Percentiles rank a stretch among this genome's conserved stretches.
These are phyloP conservation scores for Invenusta paracnida DNA, from an alignment of 2,888 invertebrate genomes.

Conservation along the genomic window DNA sequence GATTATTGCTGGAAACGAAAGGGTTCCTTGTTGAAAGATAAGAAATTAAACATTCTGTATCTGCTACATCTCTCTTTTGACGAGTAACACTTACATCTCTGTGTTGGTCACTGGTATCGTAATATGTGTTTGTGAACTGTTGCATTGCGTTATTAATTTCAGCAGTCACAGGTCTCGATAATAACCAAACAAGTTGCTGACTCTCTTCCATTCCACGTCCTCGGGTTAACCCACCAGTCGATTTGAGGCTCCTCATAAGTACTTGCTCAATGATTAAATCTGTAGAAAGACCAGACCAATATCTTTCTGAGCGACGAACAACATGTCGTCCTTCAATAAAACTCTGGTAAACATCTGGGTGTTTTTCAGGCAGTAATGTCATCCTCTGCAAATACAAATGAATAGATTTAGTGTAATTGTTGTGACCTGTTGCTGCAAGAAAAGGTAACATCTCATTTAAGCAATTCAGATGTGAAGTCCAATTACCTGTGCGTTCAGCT, in stretches of 20 bases:
- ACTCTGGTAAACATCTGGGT: conserved; percentile 46
- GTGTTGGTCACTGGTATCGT: conserved; percentile 45
- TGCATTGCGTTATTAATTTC: conserved; percentile 43
- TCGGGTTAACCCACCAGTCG: conserved; percentile 48
- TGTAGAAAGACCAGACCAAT: conserved; percentile 49
- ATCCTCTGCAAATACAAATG: conserved; percentile 49
- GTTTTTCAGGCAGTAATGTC: conserved; percentile 46
- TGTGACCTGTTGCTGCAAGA: conserved; percentile 48
- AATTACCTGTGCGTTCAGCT: conserved; percentile 41
- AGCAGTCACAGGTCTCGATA: not conserved
- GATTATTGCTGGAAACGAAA: not conserved
- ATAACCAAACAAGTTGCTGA: conserved; percentile 47
- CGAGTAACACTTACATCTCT: not conserved
- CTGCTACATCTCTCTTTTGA: not conserved
- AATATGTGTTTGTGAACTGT: conserved; percentile 29
- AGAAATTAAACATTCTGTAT: not conserved
- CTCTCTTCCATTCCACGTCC: conserved; percentile 47
- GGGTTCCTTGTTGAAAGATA: not conserved
- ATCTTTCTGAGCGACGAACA: conserved; percentile 46
- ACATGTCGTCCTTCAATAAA: conserved; percentile 47
- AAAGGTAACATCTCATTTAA: conserved; percentile 45
- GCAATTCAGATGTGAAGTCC: conserved; percentile 43
- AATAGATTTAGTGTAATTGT: conserved; percentile 48
- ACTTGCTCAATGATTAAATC: conserved; percentile 50
- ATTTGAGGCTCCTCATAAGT: conserved; percentile 48